A percentile compares a stretch with the other conserved stretches of the same genome.
Evolutionary conservation across 35 echinoderm and acorn worm genomes (phyloP).

Genomic region (Chiridota heheva): DNA sequence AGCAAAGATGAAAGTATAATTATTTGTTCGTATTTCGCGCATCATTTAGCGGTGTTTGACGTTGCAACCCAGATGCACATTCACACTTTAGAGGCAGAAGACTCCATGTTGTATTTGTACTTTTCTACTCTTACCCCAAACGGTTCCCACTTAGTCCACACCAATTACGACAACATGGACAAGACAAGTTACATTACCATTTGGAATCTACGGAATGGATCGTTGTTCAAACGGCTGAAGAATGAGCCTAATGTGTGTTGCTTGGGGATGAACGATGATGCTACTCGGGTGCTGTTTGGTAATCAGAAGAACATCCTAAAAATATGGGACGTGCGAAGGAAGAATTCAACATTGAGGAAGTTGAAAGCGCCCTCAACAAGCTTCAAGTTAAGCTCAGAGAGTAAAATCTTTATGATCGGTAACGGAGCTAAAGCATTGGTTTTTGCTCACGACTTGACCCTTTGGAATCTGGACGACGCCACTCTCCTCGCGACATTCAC

Average conservation of each 20-base stretch:
- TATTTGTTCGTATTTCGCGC: constrained; percentile 87
- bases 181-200: constrained; percentile 92
- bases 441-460: constrained; percentile 68
- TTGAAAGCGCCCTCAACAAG: constrained; percentile 41
- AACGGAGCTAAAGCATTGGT: constrained; percentile 75
- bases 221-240: constrained; percentile 77
- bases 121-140: constrained; percentile 59
- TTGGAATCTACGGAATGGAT: constrained; percentile 77
- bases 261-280: constrained; percentile 62
- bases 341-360: constrained; percentile 70
- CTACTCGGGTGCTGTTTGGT: constrained; percentile 79
- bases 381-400: constrained; percentile 54
- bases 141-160: constrained; percentile 69
- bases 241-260: constrained; percentile 95
- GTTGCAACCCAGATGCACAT: constrained; percentile 69
- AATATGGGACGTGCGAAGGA: constrained; percentile 78
- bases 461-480: constrained; percentile 81
- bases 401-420: constrained; percentile 88
- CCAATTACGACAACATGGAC: constrained; percentile 84
- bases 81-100: constrained; percentile 76
- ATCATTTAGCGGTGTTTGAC: constrained; percentile 93
- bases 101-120: constrained; percentile 90
- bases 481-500: constrained; percentile 75
- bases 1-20: constrained; percentile 79
- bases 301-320: constrained; percentile 85